phyloP scores from a whole-genome alignment of 2,797 vertebrate species.

The Acipenser oxyrinchus region DNA sequence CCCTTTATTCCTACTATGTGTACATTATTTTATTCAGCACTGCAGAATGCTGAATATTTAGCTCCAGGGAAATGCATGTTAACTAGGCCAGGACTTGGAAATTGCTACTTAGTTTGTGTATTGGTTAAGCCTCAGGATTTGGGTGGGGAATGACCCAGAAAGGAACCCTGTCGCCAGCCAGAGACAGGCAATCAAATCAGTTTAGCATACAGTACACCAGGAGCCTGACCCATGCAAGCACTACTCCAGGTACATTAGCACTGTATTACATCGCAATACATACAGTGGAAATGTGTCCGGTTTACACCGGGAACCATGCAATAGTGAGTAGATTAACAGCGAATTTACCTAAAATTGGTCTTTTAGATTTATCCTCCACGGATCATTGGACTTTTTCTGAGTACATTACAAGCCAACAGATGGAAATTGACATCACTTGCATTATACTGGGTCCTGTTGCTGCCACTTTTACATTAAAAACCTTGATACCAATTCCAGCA shows the following conservation, averaged over 20 bases:
- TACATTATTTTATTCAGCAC: too few relatives aligned
- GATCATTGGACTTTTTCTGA: conserved; percentile 48
- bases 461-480: conserved; percentile 44
- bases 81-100: conserved; percentile 5
- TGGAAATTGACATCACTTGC: conserved; percentile 57
- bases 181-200: conserved; percentile 2
- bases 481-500: conserved; percentile 47
- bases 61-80: background rate
- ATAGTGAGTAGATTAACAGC: background rate
- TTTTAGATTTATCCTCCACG: conserved; percentile 7
- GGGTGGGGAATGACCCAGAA: background rate
- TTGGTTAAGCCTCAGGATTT: background rate
- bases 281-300: too few relatives aligned
- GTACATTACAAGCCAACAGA: conserved; percentile 54
- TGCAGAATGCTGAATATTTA: background rate
- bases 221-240: background rate
- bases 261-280: too few relatives aligned
- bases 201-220: background rate
- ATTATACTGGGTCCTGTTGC: conserved; percentile 40
- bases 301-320: too few relatives aligned
- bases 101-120: conserved; percentile 21
- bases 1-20: too few relatives aligned
- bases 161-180: background rate
- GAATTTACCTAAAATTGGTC: conserved; percentile 19
- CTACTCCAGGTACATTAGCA: too few relatives aligned